These are phyloP conservation scores for Mesorhabditis spiculigera DNA, from an alignment of 2,888 invertebrate genomes.

Conservation along the genomic window DNA sequence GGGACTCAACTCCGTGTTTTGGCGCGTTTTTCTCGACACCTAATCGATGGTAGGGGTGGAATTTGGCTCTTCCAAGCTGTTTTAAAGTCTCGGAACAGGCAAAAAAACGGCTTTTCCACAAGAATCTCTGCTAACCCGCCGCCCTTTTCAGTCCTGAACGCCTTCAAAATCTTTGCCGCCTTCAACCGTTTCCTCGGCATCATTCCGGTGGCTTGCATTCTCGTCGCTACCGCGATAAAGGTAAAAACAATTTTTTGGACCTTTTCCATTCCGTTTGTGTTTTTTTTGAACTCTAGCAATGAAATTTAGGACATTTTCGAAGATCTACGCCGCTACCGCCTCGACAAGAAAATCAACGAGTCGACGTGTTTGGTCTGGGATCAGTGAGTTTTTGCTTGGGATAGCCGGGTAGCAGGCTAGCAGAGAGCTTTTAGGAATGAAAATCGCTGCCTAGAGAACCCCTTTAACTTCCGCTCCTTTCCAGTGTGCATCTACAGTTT, in stretches of 20 bases:
- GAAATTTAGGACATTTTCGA: conserved; percentile 82
- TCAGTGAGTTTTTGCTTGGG: conserved; percentile 18
- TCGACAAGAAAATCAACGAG: conserved; percentile 89
- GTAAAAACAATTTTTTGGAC: conserved; percentile 7
- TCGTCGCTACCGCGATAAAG: conserved; percentile 84
- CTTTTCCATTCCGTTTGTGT: not conserved
- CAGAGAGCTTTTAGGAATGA: not conserved
- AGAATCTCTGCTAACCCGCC: not conserved
- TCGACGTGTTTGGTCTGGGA: conserved; percentile 79
- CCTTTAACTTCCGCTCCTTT: not conserved
- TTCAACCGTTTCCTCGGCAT: conserved; percentile 60
- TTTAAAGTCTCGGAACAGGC: no score
- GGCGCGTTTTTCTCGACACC: no score
- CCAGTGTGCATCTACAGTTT: conserved; percentile 27
- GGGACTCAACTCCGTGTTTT: no score
- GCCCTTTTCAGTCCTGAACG: conserved; percentile 36
- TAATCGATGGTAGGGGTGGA: no score
- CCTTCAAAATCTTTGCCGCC: conserved; percentile 42
- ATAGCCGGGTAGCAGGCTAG: conserved; percentile 8
- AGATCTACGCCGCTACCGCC: conserved; percentile 80
- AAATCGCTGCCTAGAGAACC: conserved; percentile 65
- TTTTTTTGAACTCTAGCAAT: not conserved
- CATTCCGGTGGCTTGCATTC: conserved; percentile 87
- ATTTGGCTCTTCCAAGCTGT: no score
- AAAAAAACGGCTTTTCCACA: no score